Conservation (phyloP, 2,797 vertebrate genomes). For the Gymnopithys bicolor region DNA sequence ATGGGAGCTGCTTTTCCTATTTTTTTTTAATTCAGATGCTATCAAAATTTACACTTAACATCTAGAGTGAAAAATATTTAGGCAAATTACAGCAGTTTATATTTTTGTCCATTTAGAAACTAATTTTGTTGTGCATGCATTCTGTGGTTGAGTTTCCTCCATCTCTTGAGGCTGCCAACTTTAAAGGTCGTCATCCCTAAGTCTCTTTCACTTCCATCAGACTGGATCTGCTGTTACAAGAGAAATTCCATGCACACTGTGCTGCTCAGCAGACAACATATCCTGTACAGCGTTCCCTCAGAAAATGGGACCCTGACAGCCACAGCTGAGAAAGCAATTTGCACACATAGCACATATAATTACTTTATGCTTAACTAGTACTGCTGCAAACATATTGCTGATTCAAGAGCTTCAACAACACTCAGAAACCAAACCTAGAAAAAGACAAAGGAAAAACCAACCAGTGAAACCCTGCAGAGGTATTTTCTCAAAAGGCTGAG, state of each 20-base stretch:
- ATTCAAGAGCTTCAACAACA: background rate
- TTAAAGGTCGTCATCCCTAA: background rate
- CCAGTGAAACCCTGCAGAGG: background rate
- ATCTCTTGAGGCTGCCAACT: background rate
- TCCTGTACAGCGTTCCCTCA: background rate
- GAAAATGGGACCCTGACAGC: background rate
- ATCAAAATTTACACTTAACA: background rate
- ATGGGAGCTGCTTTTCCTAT: background rate
- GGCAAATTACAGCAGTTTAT: background rate
- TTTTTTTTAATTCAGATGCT: background rate
- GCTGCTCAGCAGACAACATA: background rate
- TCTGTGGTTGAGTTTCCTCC: background rate
- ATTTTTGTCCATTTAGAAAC: background rate
- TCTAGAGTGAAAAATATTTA: background rate
- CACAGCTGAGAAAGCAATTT: background rate
- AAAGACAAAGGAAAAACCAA: background rate
- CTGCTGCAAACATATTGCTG: background rate
- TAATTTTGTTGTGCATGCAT: background rate
- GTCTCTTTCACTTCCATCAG: background rate
- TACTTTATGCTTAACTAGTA: background rate
- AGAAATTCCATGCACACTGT: background rate
- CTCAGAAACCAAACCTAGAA: background rate
- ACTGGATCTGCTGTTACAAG: background rate
- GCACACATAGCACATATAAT: background rate
- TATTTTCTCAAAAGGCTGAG: background rate